Percentiles rank a stretch among this genome's conserved stretches.
phyloP scores from a whole-genome alignment of 30 jellyfish, hydroid and myxozoan genomes.

The Phacellophora camtschatica region DNA sequence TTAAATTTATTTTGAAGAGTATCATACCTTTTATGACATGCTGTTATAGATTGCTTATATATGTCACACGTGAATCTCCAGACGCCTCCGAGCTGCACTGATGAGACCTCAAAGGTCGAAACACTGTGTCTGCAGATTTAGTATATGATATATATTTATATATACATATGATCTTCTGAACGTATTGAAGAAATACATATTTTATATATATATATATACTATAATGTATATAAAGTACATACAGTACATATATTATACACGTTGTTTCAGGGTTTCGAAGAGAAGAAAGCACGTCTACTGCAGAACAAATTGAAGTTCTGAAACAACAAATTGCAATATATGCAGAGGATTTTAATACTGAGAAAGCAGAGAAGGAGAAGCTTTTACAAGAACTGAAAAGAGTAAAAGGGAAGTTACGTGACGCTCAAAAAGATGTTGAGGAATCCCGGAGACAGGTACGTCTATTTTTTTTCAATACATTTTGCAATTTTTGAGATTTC shows the following conservation, averaged over 20 bases:
- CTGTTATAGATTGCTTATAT: too few relatives aligned
- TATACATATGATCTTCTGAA: too few relatives aligned
- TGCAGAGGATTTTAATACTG: conserved; percentile 82
- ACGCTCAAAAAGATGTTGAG: conserved; percentile 33
- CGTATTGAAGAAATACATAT: too few relatives aligned
- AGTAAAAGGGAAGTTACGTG: conserved; percentile 15
- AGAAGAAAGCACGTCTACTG: conserved; percentile 12
- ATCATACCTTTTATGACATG: too few relatives aligned
- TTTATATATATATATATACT: too few relatives aligned
- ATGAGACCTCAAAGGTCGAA: too few relatives aligned
- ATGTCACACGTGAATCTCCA: too few relatives aligned
- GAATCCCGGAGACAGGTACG: conserved; percentile 53
- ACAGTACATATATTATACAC: not conserved
- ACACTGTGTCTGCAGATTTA: too few relatives aligned
- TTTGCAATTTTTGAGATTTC: not conserved
- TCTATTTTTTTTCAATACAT: not conserved
- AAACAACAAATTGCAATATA: conserved; percentile 69
- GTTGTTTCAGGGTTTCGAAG: not conserved
- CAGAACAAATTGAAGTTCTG: conserved; percentile 59
- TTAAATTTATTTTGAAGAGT: too few relatives aligned
- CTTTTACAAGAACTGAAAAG: conserved; percentile 29
- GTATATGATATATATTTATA: too few relatives aligned
- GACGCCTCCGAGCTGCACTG: too few relatives aligned
- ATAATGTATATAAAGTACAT: not conserved
- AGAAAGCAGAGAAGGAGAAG: conserved; percentile 64